These are phyloP conservation scores for Peromyscus leucopus DNA, from an alignment of 2,113 vertebrate species.

Conservation along the genomic window DNA sequence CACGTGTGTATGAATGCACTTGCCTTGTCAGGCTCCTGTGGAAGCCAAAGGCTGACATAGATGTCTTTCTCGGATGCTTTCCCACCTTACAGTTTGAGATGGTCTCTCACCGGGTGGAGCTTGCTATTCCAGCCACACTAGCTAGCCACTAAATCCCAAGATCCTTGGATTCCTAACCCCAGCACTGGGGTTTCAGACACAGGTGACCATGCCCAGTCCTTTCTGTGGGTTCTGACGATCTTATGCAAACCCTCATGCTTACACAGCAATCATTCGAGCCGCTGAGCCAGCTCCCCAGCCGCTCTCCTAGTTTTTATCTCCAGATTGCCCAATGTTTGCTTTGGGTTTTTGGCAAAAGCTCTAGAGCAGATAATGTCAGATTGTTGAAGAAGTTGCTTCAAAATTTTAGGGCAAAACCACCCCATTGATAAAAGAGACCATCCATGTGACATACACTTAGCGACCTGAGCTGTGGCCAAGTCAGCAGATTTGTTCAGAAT, in stretches of 20 bases:
- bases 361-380: not conserved
- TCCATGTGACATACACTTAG: constrained; percentile 1
- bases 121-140: not conserved
- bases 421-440: not conserved
- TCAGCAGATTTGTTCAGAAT: constrained; percentile 56
- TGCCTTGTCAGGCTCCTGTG: not conserved
- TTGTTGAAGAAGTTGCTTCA: constrained; percentile 13
- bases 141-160: not conserved
- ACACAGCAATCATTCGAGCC: not conserved
- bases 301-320: not conserved
- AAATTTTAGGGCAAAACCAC: not conserved
- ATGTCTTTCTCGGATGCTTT: not conserved
- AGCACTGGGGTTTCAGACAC: not conserved
- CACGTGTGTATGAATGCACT: too few species aligned
- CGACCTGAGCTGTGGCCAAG: not conserved
- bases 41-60: not conserved
- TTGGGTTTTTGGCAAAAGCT: constrained; percentile 3
- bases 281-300: not conserved
- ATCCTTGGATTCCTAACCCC: not conserved
- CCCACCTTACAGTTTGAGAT: not conserved
- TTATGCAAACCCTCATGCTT: not conserved
- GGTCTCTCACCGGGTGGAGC: not conserved
- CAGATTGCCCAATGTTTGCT: not conserved
- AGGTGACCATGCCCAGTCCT: not conserved
- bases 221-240: not conserved